phyloP scores from a whole-genome alignment of 2,797 vertebrate species.

The Chaenodraco wilsoni region DNA sequence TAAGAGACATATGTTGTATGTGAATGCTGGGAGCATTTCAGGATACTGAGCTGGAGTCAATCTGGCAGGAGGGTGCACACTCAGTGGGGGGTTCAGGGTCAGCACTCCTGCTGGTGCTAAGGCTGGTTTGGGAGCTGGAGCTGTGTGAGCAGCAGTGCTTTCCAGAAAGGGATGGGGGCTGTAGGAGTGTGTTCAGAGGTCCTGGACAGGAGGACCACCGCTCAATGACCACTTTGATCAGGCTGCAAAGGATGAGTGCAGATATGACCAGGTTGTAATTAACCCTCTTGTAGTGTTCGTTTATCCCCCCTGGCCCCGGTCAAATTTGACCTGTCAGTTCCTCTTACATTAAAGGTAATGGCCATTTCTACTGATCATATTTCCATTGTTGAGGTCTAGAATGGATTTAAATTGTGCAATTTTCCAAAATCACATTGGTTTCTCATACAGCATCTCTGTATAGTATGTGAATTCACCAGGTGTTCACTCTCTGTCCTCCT shows the following conservation, averaged over 20 bases:
- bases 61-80: background rate
- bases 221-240: background rate
- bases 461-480: too few species aligned
- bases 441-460: too few species aligned
- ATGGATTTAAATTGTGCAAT: too few species aligned
- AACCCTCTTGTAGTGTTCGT: too few species aligned
- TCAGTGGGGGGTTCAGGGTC: background rate
- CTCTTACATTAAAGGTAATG: too few species aligned
- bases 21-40: background rate
- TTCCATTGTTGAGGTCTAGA: too few species aligned
- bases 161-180: background rate
- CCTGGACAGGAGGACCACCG: background rate
- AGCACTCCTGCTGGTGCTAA: background rate
- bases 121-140: background rate
- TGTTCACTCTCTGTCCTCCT: too few species aligned
- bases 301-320: too few species aligned
- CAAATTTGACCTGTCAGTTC: too few species aligned
- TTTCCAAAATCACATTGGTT: too few species aligned
- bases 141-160: background rate
- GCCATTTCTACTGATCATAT: too few species aligned
- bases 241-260: background rate
- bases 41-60: background rate
- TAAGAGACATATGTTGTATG: background rate
- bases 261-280: background rate
- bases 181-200: background rate